Conservation (phyloP, 2,797 vertebrate species). For the Xiphophorus birchmanni region DNA sequence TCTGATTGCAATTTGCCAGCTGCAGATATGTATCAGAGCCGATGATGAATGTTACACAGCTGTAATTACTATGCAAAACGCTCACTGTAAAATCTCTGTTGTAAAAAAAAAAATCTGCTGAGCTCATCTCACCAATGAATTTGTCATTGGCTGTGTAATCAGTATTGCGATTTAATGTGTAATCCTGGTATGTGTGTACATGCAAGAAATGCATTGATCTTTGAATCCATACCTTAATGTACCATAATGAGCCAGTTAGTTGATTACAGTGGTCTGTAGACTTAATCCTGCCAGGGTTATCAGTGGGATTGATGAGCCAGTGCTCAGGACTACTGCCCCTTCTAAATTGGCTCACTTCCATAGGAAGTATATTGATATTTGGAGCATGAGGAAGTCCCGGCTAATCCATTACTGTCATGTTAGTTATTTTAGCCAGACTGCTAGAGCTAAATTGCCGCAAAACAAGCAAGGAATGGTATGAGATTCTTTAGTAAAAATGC, state of each 20-base stretch:
- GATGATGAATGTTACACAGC: slow-evolving; percentile 72
- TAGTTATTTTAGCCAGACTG: slow-evolving; percentile 44
- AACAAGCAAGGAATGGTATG: neutral
- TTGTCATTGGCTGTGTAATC: slow-evolving; percentile 43
- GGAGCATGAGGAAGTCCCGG: slow-evolving; percentile 58
- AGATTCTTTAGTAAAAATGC: neutral
- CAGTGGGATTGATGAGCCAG: slow-evolving; percentile 74
- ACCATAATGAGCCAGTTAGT: slow-evolving; percentile 79
- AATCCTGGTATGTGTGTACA: slow-evolving; percentile 66
- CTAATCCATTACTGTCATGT: slow-evolving; percentile 40
- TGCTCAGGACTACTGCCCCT: slow-evolving; percentile 41
- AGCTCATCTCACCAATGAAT: slow-evolving; percentile 58
- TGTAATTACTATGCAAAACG: slow-evolving; percentile 70
- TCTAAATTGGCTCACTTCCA: slow-evolving; percentile 53
- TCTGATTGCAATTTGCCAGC: slow-evolving; percentile 83
- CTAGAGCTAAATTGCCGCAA: slow-evolving; percentile 5
- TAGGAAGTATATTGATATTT: slow-evolving; percentile 59
- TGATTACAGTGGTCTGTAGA: slow-evolving; percentile 76
- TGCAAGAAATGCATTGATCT: slow-evolving; percentile 75
- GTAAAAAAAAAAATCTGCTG: slow-evolving; percentile 39
- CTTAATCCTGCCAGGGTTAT: slow-evolving; percentile 74
- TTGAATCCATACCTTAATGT: slow-evolving; percentile 79
- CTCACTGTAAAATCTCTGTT: slow-evolving; percentile 59
- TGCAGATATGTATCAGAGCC: slow-evolving; percentile 75
- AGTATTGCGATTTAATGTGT: slow-evolving; percentile 62